Percentiles rank a stretch among this genome's conserved stretches.
These are phyloP conservation scores for Salminus brasiliensis DNA, from an alignment of 2,113 vertebrate species.

Conservation along the genomic window DNA sequence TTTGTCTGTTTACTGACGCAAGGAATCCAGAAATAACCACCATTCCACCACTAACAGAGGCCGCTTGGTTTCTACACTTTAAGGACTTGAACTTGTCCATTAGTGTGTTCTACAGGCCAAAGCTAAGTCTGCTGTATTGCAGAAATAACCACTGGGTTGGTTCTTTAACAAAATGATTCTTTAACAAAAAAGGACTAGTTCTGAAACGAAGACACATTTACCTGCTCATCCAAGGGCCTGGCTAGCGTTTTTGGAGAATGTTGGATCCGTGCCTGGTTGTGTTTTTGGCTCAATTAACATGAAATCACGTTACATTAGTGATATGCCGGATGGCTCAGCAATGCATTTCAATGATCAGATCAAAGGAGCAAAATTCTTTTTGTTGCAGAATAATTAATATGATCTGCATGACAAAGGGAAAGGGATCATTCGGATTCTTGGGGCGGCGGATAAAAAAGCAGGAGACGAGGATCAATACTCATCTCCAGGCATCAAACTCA, in stretches of 20 bases:
- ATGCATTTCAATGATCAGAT: neutral
- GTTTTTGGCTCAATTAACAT: neutral
- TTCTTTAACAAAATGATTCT: neutral
- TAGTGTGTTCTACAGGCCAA: neutral
- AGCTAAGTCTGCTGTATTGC: neutral
- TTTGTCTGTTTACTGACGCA: neutral
- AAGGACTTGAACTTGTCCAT: neutral
- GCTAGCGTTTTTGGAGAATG: neutral
- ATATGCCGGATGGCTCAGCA: neutral
- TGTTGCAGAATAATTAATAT: neutral
- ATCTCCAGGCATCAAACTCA: conserved; percentile 29
- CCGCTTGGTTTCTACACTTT: neutral
- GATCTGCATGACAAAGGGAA: neutral
- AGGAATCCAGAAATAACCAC: neutral
- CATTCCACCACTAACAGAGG: neutral
- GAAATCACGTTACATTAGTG: neutral
- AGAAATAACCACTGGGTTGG: neutral
- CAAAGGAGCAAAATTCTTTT: neutral
- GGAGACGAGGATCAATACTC: conserved; percentile 22
- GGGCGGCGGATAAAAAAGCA: conserved; percentile 1
- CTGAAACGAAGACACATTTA: neutral
- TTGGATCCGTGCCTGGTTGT: neutral
- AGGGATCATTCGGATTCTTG: neutral
- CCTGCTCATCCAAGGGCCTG: neutral
- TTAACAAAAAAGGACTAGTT: neutral